Conservation (phyloP, 2,888 invertebrate species). For the Aradus depressus region DNA sequence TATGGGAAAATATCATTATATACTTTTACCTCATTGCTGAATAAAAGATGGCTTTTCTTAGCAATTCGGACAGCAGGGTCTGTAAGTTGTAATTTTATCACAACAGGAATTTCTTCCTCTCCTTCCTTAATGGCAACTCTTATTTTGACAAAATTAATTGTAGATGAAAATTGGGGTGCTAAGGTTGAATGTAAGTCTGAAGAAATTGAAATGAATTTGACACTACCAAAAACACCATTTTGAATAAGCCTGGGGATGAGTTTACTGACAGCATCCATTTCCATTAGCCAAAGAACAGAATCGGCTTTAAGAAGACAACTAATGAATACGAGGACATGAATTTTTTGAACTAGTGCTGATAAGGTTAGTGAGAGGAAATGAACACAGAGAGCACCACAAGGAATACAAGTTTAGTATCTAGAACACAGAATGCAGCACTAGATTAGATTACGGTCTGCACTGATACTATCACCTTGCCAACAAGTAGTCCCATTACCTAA, state of each 20-base stretch:
- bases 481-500: too few relatives aligned
- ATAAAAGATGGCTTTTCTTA: constrained; percentile 17
- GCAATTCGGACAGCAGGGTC: not conserved
- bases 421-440: too few relatives aligned
- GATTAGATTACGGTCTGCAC: too few relatives aligned
- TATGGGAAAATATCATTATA: constrained; percentile 27
- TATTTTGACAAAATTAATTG: constrained; percentile 22
- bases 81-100: constrained; percentile 22
- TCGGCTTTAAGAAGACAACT: too few relatives aligned
- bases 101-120: constrained; percentile 11
- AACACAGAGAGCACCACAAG: too few relatives aligned
- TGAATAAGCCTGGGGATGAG: constrained; percentile 1
- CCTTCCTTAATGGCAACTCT: not conserved
- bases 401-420: too few relatives aligned
- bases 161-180: constrained; percentile 25
- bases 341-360: too few relatives aligned
- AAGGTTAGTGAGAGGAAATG: too few relatives aligned
- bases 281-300: too few relatives aligned
- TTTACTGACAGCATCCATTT: not conserved
- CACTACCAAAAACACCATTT: constrained; percentile 19
- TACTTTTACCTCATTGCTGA: constrained; percentile 26
- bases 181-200: constrained; percentile 3
- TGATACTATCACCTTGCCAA: too few relatives aligned
- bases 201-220: constrained; percentile 6
- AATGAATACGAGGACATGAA: too few relatives aligned